phyloP scores from a whole-genome alignment of 2,888 invertebrate genomes.

The Heliconius hortense region DNA sequence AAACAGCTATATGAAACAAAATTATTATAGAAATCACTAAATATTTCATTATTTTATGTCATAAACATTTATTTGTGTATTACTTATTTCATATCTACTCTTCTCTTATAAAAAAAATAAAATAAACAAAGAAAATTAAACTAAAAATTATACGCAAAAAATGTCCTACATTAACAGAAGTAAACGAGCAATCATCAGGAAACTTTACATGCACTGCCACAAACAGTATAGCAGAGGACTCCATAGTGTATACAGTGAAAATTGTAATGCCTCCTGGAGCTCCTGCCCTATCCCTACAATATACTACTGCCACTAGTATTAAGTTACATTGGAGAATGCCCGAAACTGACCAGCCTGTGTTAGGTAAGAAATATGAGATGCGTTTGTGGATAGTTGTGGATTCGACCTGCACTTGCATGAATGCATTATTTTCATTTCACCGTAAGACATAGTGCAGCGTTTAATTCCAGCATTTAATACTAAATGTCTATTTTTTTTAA shows the following conservation, averaged over 20 bases:
- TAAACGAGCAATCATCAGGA: slow-evolving; percentile 87
- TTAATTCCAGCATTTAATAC: background rate
- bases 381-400: background rate
- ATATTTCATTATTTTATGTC: too few relatives aligned
- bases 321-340: slow-evolving; percentile 80
- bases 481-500: background rate
- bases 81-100: too few relatives aligned
- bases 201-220: slow-evolving; percentile 91
- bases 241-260: slow-evolving; percentile 88
- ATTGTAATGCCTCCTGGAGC: slow-evolving; percentile 88
- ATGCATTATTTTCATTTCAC: too few relatives aligned
- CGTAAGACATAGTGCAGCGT: background rate
- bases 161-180: slow-evolving; percentile 70
- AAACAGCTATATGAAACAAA: too few relatives aligned
- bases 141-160: background rate
- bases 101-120: background rate
- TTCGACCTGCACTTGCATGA: too few relatives aligned
- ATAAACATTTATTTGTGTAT: too few relatives aligned
- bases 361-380: slow-evolving; percentile 53
- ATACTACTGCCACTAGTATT: slow-evolving; percentile 88
- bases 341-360: slow-evolving; percentile 74
- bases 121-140: background rate
- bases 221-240: slow-evolving; percentile 92
- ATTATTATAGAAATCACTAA: too few relatives aligned
- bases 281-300: slow-evolving; percentile 86